Base-by-base conservation (phyloP, 1,140 invertebrate genomes). In the Camponotus vicinus region DNA sequence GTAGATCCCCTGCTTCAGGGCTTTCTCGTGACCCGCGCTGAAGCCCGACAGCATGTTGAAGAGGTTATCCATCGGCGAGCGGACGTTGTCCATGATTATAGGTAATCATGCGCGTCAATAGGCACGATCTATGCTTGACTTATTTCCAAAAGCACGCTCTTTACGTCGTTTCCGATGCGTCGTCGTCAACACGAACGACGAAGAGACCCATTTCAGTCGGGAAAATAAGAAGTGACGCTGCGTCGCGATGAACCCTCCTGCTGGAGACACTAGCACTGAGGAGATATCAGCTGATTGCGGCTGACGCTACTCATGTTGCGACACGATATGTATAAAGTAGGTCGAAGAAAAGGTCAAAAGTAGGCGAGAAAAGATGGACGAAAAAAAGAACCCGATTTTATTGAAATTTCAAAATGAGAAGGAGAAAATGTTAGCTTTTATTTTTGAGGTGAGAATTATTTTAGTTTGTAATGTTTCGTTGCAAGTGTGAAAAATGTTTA, bases 1-100 rank as follows among this genome's bases (percentile, higher is more conserved):
- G 93, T 98, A 98, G 91, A 98, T 96, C 0, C 98, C 97, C 93
- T 98, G 97, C 93, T 98, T 98, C 89, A 98, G 96, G n/a, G 97
- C 97, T 94, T 98, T 98, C 94, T 98, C 98, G 34, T 95, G 94
- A 13, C 92, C 94, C 18, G 89, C 89, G 84, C 92, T 95, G 37
- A 95, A 93, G 4, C 93, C 87, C 27, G 94, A 93, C 69, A 95
- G 63, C 79, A 94, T 94, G 70, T 93, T 95, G 37, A 95, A 78
- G n/a, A 95, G 90, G 88, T 95, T 95, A 85, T 95, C 93, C 93
- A 95, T 94, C n/a, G 90, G 93, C 49, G 92, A 93, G 57, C 88
- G 90, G 21, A 78, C 85, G 21, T 64, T 80, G 45, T 94, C 92
- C 93, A 94, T 94, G 8, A 34, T 90, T 82, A 86, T 86, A 89